These are phyloP conservation scores for Calonectris borealis DNA, from an alignment of 2,113 vertebrate genomes.

Conservation along the genomic window DNA sequence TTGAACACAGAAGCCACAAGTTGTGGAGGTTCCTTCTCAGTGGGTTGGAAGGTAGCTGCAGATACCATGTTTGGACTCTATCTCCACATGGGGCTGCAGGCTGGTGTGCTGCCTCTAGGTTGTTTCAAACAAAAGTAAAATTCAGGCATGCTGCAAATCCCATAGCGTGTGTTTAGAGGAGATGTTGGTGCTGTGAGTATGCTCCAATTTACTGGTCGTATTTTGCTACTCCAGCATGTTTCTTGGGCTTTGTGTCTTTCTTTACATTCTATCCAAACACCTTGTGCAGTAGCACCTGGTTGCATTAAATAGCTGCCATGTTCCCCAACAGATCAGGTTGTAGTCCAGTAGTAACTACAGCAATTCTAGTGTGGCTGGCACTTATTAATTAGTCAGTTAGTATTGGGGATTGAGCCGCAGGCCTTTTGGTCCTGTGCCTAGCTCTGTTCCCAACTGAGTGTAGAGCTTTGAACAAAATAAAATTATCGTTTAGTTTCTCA, in stretches of 20 bases:
- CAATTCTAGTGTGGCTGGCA: neutral
- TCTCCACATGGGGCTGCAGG: neutral
- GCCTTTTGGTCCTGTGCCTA: neutral
- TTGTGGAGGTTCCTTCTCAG: neutral
- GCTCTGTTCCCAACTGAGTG: neutral
- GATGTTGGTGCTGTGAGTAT: neutral
- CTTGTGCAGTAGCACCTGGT: neutral
- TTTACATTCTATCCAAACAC: neutral
- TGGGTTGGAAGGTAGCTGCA: neutral
- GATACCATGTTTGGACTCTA: neutral
- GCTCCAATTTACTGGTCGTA: fast-evolving
- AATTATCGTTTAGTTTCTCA: neutral
- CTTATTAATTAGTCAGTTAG: neutral
- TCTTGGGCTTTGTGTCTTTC: neutral
- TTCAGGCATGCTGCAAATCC: neutral
- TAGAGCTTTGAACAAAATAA: neutral
- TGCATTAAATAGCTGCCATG: neutral
- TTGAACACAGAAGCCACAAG: neutral
- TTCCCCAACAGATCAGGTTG: neutral
- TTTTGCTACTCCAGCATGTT: neutral
- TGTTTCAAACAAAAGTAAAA: neutral
- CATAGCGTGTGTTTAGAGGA: neutral
- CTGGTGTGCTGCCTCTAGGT: neutral
- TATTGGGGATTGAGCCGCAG: neutral
- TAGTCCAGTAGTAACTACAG: neutral